These are phyloP conservation scores for Pocillopora meandrina DNA, from an alignment of 92 coral and sea anemone species.

Conservation along the genomic window DNA sequence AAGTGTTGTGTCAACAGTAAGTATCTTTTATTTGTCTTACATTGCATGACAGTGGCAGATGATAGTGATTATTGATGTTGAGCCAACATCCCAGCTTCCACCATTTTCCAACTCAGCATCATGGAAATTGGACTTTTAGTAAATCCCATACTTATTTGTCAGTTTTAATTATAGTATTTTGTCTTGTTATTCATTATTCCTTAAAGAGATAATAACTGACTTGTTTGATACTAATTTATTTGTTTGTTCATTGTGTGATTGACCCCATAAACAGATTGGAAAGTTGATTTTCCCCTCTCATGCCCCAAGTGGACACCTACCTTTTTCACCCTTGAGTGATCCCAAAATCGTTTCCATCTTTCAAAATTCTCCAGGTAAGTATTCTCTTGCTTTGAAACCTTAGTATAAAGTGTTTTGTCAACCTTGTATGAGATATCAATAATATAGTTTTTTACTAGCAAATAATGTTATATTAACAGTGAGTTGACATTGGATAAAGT, in stretches of 20 bases:
- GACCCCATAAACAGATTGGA: conserved; percentile 4
- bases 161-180: too few relatives aligned
- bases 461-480: too few relatives aligned
- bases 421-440: too few relatives aligned
- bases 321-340: background rate
- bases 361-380: conserved; percentile 10
- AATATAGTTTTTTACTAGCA: too few relatives aligned
- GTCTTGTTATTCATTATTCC: too few relatives aligned
- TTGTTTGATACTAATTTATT: background rate
- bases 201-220: background rate
- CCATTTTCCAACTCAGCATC: too few relatives aligned
- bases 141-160: too few relatives aligned
- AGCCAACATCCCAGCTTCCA: too few relatives aligned
- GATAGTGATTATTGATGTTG: too few relatives aligned
- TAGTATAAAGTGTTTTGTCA: too few relatives aligned
- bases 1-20: conserved; percentile 56
- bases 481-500: too few relatives aligned
- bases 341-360: conserved; percentile 9
- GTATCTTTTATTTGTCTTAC: background rate
- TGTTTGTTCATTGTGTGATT: background rate
- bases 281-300: conserved; percentile 25
- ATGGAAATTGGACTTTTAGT: too few relatives aligned
- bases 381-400: background rate
- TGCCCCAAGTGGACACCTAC: background rate
- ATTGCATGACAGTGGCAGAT: background rate